Percentiles rank a stretch among this genome's conserved stretches.
Conservation (phyloP, 2,113 vertebrate genomes). For the Sebastes schlegelii region DNA sequence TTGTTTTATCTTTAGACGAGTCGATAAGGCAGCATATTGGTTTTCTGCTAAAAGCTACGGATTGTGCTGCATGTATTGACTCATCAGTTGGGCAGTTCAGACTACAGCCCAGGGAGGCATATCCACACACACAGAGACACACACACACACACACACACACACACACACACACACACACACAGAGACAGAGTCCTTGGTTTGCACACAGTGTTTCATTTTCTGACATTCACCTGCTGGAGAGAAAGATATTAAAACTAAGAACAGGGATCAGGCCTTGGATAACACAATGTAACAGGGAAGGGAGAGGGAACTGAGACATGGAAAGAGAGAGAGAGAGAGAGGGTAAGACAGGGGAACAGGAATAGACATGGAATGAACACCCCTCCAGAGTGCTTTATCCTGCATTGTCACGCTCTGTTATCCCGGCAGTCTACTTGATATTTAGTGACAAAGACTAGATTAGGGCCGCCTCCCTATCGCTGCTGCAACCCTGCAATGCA, state of each 20-base stretch:
- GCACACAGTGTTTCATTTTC: slow-evolving; percentile 71
- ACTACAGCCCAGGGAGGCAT: slow-evolving; percentile 55
- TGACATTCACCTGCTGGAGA: slow-evolving; percentile 57
- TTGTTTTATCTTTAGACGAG: slow-evolving; percentile 80
- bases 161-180: slow-evolving; percentile 34
- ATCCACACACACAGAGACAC: slow-evolving; percentile 29
- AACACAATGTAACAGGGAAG: slow-evolving; percentile 62
- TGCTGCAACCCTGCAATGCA: slow-evolving; percentile 23
- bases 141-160: slow-evolving; percentile 29
- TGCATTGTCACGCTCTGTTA: slow-evolving; percentile 71
- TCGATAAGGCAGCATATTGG: slow-evolving; percentile 79
- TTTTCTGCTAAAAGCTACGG: slow-evolving; percentile 80
- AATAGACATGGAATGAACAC: slow-evolving; percentile 68
- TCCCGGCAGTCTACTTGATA: slow-evolving; percentile 69
- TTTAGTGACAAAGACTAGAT: slow-evolving; percentile 78
- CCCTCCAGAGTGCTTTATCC: slow-evolving; percentile 62
- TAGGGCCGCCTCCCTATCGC: slow-evolving; percentile 56
- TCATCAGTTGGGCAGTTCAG: slow-evolving; percentile 67
- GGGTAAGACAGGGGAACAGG: slow-evolving; percentile 43
- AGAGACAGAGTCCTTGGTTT: slow-evolving; percentile 51
- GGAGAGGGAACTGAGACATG: slow-evolving; percentile 27
- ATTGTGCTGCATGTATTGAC: slow-evolving; percentile 76
- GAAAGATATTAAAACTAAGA: slow-evolving; percentile 77
- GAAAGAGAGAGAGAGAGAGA: slow-evolving; percentile 2
- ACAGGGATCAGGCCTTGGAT: slow-evolving; percentile 73